phyloP scores from a whole-genome alignment of 2,113 vertebrate genomes.

The Rissa tridactyla region DNA sequence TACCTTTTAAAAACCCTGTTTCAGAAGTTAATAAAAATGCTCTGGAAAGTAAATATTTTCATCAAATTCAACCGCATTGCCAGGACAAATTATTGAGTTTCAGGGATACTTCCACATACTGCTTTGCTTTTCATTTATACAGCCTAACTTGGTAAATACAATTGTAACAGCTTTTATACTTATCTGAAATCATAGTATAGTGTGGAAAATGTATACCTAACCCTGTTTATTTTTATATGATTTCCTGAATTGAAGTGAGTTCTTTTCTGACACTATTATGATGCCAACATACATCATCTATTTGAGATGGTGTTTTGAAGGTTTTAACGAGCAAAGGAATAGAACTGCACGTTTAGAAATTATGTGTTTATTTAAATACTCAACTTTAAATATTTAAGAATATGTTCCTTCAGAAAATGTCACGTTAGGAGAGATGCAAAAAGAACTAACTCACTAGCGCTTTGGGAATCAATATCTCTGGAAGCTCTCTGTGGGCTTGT shows the following conservation, averaged over 20 bases:
- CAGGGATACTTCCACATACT: conserved; percentile 4
- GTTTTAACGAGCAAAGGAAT: neutral
- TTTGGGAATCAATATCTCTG: neutral
- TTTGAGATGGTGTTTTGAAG: neutral
- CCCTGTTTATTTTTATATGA: neutral
- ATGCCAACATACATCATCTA: neutral
- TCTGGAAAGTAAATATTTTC: conserved; percentile 36
- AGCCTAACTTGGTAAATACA: neutral
- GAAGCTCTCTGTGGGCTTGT: neutral
- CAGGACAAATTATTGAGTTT: neutral
- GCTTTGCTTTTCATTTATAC: neutral
- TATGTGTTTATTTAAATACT: neutral
- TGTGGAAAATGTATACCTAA: neutral
- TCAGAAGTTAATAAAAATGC: conserved; percentile 33
- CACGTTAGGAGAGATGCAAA: neutral
- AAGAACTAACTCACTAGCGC: neutral
- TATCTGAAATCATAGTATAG: neutral
- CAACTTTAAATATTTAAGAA: neutral
- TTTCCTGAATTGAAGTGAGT: neutral
- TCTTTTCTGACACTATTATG: neutral
- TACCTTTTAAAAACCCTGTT: neutral
- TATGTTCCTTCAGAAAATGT: neutral
- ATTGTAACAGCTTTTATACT: neutral
- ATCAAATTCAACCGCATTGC: neutral
- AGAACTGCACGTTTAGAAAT: neutral